Evolutionary conservation across 2,888 invertebrate genomes (phyloP).

Genomic region (Lycaena phlaeas): DNA sequence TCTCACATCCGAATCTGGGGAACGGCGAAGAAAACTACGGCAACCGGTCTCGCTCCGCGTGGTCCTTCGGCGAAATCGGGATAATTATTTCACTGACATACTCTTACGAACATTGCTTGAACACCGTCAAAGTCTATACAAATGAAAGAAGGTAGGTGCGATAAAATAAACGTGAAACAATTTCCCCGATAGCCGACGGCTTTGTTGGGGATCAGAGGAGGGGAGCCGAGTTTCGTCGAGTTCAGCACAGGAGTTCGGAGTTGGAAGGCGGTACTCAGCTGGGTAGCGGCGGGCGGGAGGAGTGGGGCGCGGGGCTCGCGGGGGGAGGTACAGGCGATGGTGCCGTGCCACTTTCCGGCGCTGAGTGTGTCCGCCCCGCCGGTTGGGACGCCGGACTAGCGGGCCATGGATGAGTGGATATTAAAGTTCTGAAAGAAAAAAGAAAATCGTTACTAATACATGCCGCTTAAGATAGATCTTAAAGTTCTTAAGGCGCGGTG

Average conservation of each 20-base stretch:
- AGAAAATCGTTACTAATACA: no score
- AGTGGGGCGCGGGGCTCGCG: conserved; percentile 54
- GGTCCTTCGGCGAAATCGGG: conserved; percentile 41
- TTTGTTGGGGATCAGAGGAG: conserved; percentile 56
- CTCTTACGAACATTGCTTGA: conserved; percentile 18
- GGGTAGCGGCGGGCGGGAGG: conserved; percentile 59
- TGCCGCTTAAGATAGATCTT: no score
- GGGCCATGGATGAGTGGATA: conserved; percentile 83
- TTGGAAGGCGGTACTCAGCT: conserved; percentile 74
- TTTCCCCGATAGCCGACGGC: conserved; percentile 51
- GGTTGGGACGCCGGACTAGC: conserved; percentile 84
- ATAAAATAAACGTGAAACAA: conserved; percentile 35
- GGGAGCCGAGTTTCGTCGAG: conserved; percentile 70
- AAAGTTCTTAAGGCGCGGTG: no score
- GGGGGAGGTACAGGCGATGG: conserved; percentile 59
- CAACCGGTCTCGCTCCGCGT: conserved; percentile 59
- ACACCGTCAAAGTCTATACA: conserved; percentile 15
- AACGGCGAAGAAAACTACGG: conserved; percentile 68
- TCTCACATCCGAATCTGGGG: conserved; percentile 68
- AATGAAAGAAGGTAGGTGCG: neutral
- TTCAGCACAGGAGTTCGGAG: conserved; percentile 74
- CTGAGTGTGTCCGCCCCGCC: conserved; percentile 80
- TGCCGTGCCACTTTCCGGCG: conserved; percentile 75
- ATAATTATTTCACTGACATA: conserved; percentile 45
- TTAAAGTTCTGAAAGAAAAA: conserved; percentile 68